Evolutionary conservation across 1,140 invertebrate genomes (phyloP).

Genomic region (Polypedilum vanderplanki): DNA sequence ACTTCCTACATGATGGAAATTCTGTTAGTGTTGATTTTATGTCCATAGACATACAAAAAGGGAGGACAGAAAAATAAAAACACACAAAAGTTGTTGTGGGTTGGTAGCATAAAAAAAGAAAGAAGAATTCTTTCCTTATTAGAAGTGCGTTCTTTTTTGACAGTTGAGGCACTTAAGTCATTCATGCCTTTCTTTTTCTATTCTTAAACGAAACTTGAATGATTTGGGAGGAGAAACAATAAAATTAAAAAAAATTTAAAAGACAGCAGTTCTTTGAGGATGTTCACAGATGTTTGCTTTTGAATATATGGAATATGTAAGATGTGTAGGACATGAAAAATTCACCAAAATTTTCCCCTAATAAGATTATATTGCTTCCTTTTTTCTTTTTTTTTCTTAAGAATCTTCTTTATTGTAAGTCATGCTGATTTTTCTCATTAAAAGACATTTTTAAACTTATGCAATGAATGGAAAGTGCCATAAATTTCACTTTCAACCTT

Average conservation of each 20-base stretch:
- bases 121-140: neutral
- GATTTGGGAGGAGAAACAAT: too few relatives aligned
- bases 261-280: neutral
- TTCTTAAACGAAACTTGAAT: neutral
- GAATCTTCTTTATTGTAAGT: too few relatives aligned
- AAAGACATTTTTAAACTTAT: neutral
- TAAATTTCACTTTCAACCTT: conserved; percentile 19
- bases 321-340: neutral
- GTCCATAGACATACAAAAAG: neutral
- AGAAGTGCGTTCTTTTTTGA: neutral
- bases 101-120: neutral
- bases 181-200: neutral
- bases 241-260: neutral
- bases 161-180: conserved; percentile 4
- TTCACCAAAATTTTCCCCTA: neutral
- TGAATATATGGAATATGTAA: neutral
- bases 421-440: neutral
- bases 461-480: neutral
- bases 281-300: neutral
- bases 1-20: neutral
- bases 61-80: neutral
- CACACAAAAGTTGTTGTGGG: neutral
- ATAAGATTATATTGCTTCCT: conserved; percentile 19
- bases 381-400: neutral
- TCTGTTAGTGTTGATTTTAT: neutral